These are phyloP conservation scores for Chlamydotis undulata DNA, from an alignment of 2,113 vertebrate species.

Conservation along the genomic window DNA sequence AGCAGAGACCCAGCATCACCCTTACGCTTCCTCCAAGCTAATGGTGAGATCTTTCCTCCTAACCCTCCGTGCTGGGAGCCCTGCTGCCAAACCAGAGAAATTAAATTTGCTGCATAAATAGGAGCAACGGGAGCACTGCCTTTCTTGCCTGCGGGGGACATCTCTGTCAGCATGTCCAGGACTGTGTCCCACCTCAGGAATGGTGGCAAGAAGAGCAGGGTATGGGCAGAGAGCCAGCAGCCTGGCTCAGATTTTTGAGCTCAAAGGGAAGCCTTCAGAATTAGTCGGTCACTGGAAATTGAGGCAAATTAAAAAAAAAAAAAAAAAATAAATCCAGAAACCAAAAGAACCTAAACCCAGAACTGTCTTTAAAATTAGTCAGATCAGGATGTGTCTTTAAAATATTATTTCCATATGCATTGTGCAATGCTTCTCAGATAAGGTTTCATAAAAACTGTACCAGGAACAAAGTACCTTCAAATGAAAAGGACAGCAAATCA, in stretches of 20 bases:
- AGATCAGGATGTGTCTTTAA: background rate
- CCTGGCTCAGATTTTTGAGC: background rate
- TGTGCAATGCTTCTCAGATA: background rate
- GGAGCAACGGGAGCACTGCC: background rate
- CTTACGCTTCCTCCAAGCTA: background rate
- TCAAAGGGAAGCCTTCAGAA: background rate
- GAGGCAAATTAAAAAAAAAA: background rate
- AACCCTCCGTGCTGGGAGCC: background rate
- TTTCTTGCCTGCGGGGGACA: background rate
- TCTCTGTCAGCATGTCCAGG: accelerated
- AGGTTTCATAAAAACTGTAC: background rate
- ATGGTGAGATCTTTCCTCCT: background rate
- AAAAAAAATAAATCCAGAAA: no score
- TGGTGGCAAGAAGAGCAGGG: background rate
- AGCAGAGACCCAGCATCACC: background rate
- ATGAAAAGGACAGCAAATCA: background rate
- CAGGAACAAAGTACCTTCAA: background rate
- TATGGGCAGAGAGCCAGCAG: background rate
- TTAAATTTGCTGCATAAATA: background rate
- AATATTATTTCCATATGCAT: background rate
- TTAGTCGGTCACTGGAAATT: background rate
- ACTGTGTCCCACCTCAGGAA: background rate
- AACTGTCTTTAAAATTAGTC: background rate
- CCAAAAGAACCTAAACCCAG: background rate
- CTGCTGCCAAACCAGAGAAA: background rate